Conservation (phyloP, 2,888 invertebrate species). For the Callosobruchus maculatus region DNA sequence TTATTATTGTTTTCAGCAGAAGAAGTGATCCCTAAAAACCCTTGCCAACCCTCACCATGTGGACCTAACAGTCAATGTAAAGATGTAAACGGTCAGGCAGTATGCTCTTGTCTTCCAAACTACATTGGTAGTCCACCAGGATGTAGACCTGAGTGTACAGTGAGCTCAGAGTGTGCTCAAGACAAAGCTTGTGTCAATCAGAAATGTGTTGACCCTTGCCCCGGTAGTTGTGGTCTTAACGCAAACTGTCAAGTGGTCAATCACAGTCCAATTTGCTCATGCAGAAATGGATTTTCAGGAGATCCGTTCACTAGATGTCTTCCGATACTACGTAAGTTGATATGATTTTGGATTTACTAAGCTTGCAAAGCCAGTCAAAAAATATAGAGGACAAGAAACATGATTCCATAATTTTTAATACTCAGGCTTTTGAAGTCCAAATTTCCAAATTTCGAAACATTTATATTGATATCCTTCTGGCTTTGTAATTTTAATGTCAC, state of each 20-base stretch:
- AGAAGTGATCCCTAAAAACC: conserved; percentile 32
- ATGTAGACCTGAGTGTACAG: conserved; percentile 66
- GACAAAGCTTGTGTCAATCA: conserved; percentile 64
- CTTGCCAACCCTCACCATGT: conserved; percentile 69
- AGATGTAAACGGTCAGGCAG: conserved; percentile 62
- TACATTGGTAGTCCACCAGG: conserved; percentile 66
- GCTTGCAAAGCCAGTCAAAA: neutral
- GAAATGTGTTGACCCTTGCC: conserved; percentile 70
- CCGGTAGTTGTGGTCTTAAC: conserved; percentile 67
- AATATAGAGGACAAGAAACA: too few relatives aligned
- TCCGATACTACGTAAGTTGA: conserved; percentile 42
- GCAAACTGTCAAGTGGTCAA: conserved; percentile 69
- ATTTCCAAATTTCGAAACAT: neutral
- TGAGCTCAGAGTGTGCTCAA: conserved; percentile 62
- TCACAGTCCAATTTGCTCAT: conserved; percentile 69
- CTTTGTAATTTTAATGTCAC: neutral
- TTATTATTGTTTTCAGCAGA: conserved; percentile 30
- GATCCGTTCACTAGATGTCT: conserved; percentile 50
- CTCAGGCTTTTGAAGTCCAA: too few relatives aligned
- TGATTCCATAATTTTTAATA: too few relatives aligned
- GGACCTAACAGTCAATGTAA: conserved; percentile 79
- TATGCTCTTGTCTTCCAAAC: conserved; percentile 67
- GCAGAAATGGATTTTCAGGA: conserved; percentile 56
- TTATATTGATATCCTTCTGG: neutral
- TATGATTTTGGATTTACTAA: neutral